Conservation (phyloP, 2,797 vertebrate genomes). For the Rhynchotus rufescens region DNA sequence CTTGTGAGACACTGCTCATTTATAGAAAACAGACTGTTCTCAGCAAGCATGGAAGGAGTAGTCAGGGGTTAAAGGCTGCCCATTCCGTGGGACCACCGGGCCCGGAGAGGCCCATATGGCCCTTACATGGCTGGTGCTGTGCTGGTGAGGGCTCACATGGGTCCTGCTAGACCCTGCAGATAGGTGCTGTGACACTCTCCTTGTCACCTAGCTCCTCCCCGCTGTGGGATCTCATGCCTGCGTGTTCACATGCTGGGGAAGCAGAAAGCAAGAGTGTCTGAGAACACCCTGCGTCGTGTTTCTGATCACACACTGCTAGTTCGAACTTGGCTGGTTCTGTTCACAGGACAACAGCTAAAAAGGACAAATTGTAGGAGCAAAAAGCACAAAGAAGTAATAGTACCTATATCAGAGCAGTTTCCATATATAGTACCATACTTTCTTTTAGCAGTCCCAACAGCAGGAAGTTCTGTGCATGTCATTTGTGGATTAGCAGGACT, state of each 20-base stretch:
- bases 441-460: not conserved
- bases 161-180: not conserved
- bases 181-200: not conserved
- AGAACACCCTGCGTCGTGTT: not conserved
- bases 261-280: constrained; percentile 3
- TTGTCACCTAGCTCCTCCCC: not conserved
- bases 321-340: not conserved
- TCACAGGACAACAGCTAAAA: not conserved
- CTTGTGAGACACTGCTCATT: not conserved
- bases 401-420: not conserved
- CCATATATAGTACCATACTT: not conserved
- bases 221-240: not conserved
- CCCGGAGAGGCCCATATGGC: not conserved
- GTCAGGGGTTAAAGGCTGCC: not conserved
- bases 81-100: too few species aligned
- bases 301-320: not conserved
- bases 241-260: not conserved
- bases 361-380: constrained; percentile 4
- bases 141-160: not conserved
- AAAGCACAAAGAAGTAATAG: not conserved
- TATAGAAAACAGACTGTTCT: not conserved
- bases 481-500: not conserved
- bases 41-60: not conserved
- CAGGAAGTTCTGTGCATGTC: not conserved
- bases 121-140: rapidly evolving